Conservation (phyloP, 1,140 invertebrate genomes). For the Periplaneta americana region DNA sequence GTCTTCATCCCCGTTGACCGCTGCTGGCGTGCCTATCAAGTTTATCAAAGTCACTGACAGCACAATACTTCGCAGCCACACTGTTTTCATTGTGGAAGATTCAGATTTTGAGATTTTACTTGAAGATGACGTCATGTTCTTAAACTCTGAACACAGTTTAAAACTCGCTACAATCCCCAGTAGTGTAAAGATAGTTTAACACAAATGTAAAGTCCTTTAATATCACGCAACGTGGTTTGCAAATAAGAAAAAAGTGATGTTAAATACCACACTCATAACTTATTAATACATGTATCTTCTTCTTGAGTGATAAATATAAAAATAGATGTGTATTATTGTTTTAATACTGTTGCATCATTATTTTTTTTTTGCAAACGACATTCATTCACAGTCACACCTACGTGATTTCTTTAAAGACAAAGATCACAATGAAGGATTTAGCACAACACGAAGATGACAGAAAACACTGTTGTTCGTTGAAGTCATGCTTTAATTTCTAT, state of each 20-base stretch:
- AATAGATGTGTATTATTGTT: no score
- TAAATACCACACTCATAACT: background rate
- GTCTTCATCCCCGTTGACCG: constrained; percentile 21
- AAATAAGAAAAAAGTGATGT: background rate
- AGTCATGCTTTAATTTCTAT: background rate
- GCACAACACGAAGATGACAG: background rate
- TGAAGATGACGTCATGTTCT: background rate
- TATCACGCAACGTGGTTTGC: background rate
- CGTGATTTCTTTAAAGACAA: background rate
- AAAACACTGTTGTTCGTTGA: background rate
- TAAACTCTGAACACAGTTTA: background rate
- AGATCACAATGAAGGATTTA: background rate
- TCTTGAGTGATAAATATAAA: background rate
- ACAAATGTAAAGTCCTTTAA: no score
- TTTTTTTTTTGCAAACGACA: background rate
- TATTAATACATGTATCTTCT: background rate
- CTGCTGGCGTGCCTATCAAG: background rate
- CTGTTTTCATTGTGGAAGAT: background rate
- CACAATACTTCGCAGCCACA: background rate
- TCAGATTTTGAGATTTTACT: background rate
- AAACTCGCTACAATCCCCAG: no score
- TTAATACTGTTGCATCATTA: no score
- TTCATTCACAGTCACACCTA: background rate
- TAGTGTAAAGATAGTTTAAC: no score
- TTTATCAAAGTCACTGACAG: background rate